A percentile compares a stretch with the other conserved stretches of the same genome.
Conservation (phyloP, 2,797 vertebrate species). For the Euthynnus affinis region DNA sequence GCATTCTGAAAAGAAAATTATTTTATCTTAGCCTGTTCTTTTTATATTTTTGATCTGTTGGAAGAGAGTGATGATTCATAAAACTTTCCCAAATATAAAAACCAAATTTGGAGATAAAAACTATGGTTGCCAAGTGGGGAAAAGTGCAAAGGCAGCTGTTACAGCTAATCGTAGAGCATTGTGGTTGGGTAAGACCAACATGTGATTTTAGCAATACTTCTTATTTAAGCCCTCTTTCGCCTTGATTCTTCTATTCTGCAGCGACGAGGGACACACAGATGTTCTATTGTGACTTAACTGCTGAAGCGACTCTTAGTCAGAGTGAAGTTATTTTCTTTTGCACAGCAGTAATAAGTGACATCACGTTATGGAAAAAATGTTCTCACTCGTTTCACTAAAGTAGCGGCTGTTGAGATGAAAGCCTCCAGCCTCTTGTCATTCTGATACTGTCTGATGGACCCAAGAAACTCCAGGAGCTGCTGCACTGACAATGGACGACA, state of each 20-base stretch:
- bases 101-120: slow-evolving; percentile 15
- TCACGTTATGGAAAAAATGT: background rate
- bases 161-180: slow-evolving; percentile 15
- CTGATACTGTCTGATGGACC: background rate
- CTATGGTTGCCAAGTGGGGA: slow-evolving; percentile 45
- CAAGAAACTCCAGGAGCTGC: background rate
- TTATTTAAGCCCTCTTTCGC: slow-evolving; percentile 17
- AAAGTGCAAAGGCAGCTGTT: slow-evolving; percentile 56
- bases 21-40: background rate
- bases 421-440: background rate
- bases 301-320: background rate
- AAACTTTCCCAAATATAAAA: background rate
- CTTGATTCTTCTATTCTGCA: slow-evolving; percentile 18
- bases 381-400: background rate
- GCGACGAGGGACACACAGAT: background rate
- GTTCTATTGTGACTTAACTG: background rate
- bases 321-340: background rate
- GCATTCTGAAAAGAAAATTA: background rate
- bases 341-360: background rate
- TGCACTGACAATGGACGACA: background rate
- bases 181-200: slow-evolving; percentile 32
- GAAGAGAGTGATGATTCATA: no score
- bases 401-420: background rate
- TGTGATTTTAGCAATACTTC: slow-evolving; percentile 42
- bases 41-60: background rate